A percentile compares a stretch with the other conserved stretches of the same genome.
phyloP scores from a whole-genome alignment of 2,888 invertebrate species.

The Neoitamus cyanurus region DNA sequence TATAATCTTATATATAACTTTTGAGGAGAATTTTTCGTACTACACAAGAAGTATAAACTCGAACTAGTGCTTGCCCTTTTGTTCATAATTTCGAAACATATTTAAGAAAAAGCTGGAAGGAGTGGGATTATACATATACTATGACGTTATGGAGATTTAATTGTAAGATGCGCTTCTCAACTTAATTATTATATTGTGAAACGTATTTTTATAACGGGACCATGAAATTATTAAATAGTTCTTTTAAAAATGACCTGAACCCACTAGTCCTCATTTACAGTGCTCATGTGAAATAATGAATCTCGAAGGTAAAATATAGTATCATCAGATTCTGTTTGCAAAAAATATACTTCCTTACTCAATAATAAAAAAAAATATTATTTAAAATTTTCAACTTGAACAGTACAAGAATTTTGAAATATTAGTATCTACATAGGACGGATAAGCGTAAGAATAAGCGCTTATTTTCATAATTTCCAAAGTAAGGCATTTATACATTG shows the following conservation, averaged over 20 bases:
- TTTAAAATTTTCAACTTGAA: not conserved
- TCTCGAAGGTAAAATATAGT: not conserved
- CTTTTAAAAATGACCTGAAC: not conserved
- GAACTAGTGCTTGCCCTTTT: not conserved
- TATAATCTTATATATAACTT: constrained; percentile 39
- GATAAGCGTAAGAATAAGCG: too few relatives aligned
- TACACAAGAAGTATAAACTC: not conserved
- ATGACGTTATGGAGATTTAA: not conserved
- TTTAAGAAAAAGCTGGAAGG: not conserved
- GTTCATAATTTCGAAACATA: not conserved
- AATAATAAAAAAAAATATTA: not conserved
- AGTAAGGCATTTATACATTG: not conserved
- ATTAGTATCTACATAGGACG: too few relatives aligned
- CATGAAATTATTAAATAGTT: constrained; percentile 19
- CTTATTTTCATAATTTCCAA: not conserved
- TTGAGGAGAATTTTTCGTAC: constrained; percentile 6
- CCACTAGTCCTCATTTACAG: not conserved
- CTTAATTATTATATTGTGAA: not conserved
- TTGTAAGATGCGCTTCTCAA: constrained; percentile 9
- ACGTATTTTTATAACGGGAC: constrained; percentile 40
- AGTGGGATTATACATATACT: not conserved
- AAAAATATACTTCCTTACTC: not conserved
- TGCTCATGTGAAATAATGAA: not conserved
- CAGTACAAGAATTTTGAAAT: too few relatives aligned
- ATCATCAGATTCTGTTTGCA: too few relatives aligned